Percentiles rank a stretch among this genome's conserved stretches.
phyloP scores from a whole-genome alignment of 1,140 invertebrate species.

The Leptinotarsa defecta region DNA sequence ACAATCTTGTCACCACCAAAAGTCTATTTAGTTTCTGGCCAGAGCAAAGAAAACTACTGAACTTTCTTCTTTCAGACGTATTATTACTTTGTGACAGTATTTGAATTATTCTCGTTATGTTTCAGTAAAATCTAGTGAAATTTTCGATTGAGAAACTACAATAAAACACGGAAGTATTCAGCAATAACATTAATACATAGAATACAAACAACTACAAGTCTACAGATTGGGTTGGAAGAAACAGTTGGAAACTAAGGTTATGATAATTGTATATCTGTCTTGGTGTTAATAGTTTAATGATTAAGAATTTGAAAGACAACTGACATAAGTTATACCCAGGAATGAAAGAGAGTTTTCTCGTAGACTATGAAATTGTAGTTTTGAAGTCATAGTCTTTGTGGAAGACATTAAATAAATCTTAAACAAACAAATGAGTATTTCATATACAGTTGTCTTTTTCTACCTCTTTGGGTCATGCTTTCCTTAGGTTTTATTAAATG shows the following conservation, averaged over 20 bases:
- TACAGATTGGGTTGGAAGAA: not conserved
- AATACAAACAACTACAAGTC: constrained; percentile 12
- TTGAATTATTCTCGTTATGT: not conserved
- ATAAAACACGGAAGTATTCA: not conserved
- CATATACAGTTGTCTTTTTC: not conserved
- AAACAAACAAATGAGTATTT: not conserved
- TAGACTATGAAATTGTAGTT: too few relatives aligned
- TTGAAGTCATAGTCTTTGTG: too few relatives aligned
- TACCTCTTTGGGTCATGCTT: not conserved
- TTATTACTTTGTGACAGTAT: not conserved
- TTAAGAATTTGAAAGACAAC: constrained; percentile 11
- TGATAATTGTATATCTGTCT: constrained; percentile 33
- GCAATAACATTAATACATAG: not conserved
- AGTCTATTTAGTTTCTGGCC: too few relatives aligned
- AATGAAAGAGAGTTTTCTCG: too few relatives aligned
- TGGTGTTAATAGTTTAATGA: constrained; percentile 26
- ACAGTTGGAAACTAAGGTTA: not conserved
- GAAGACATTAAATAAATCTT: not conserved
- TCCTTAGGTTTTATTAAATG: not conserved
- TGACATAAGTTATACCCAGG: not conserved
- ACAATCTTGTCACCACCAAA: too few relatives aligned
- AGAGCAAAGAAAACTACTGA: too few relatives aligned
- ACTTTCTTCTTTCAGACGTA: too few relatives aligned
- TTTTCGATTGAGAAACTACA: not conserved
- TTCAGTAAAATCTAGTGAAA: not conserved